Base-by-base conservation (phyloP, 2,888 invertebrate genomes). In the Hyposoter dolosus region DNA sequence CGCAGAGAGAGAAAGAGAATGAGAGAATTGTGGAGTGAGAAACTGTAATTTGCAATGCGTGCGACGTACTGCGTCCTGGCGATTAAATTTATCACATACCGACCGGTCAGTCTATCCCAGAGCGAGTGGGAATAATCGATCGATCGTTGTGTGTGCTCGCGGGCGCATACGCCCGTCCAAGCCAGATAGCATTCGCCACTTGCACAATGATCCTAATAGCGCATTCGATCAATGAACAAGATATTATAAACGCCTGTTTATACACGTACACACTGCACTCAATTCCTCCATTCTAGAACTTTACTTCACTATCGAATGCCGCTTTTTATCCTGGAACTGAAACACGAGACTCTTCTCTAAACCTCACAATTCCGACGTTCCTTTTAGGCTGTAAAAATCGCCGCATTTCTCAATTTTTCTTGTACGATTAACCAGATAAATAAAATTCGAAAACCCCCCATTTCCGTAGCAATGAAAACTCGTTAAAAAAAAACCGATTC, bases 31-130 rank as follows among this genome's bases (percentile, higher is more conserved):
- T 35, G 60, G 69, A 84, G 82, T 76, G 76, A 80, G 79, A 77
- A 82, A 84, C 75, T 72, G 86, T 82, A 87, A 88, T 86, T 88
- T 86, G 85, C 87, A 87, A 88, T 86, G 86, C 82, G 83, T 82
- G 77, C 82, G 84, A 86, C 88, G 82, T 82, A 85, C 82, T 84
- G 83, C 81, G 81, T 86, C 77, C 83, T 82, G 78, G 84, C 86
- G 87, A 88, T 88, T 86, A 86, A 87, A 88, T 88, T 88, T 87
- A 88, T 88, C 86, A 84, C 84, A 86, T 80, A 75, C 82, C 68
- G 72, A 66, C 79, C 84, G 77, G 83, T 74, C 81, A 84, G 80
- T 80, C 83, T 83, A 82, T 84, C 82, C 83, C 81, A 68, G n/a
- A 69, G 53, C 81, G 83, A 86, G 86, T 83, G 80, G 86, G 86